These are phyloP conservation scores for Drosophila murphyi DNA, from an alignment of 1,140 invertebrate genomes.

Conservation along the genomic window DNA sequence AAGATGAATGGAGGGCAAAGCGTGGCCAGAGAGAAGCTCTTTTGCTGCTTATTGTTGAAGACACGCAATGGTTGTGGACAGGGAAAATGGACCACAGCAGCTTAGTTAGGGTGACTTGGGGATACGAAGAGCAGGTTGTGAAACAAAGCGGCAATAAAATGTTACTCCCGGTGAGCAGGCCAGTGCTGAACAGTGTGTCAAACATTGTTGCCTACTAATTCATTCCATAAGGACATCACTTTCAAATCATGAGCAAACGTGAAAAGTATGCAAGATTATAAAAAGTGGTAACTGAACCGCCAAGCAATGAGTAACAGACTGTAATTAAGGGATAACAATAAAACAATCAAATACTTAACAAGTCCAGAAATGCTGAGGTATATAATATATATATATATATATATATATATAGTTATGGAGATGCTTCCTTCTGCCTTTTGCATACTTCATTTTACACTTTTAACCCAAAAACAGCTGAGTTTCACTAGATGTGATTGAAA, in stretches of 20 bases:
- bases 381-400: no score
- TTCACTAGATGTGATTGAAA: no score
- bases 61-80: background rate
- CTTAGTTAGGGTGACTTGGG: background rate
- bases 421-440: no score
- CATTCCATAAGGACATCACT: no score
- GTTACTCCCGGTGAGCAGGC: background rate
- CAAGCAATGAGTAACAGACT: no score
- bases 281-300: background rate
- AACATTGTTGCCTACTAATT: background rate
- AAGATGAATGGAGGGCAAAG: background rate
- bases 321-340: no score
- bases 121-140: constrained; percentile 8
- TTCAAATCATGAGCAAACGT: no score
- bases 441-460: no score
- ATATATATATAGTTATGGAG: no score
- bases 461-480: background rate
- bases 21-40: background rate
- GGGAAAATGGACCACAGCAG: background rate
- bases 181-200: constrained; percentile 16
- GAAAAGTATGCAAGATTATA: background rate
- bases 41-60: constrained; percentile 1
- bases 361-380: no score
- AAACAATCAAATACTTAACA: no score
- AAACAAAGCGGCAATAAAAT: constrained; percentile 30